Conservation (phyloP, 2,797 vertebrate genomes). For the Iguana delicatissima region DNA sequence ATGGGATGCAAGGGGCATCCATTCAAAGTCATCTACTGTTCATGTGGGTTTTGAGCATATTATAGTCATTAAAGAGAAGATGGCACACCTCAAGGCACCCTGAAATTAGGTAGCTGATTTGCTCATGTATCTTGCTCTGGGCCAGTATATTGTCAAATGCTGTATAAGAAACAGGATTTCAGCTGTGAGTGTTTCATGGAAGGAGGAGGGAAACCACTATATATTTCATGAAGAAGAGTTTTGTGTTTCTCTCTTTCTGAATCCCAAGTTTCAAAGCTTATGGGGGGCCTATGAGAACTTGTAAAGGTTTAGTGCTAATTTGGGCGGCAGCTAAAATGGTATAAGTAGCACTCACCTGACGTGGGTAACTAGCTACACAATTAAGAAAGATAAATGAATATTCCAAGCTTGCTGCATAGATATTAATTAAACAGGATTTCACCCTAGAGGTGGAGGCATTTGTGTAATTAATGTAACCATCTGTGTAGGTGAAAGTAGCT, state of each 20-base stretch:
- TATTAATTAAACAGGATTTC: conserved; percentile 44
- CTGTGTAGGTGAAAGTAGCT: conserved; percentile 30
- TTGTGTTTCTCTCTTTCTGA: not conserved
- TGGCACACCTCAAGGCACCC: not conserved
- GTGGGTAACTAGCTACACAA: conserved; percentile 16
- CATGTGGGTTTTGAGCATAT: not conserved
- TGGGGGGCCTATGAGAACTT: not conserved
- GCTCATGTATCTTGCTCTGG: conserved; percentile 17
- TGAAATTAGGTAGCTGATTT: conserved; percentile 29
- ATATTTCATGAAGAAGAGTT: conserved; percentile 1
- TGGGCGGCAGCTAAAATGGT: conserved; percentile 17
- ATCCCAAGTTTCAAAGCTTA: not conserved
- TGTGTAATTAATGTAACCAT: conserved; percentile 44
- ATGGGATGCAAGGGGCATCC: not conserved
- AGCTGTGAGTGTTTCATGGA: not conserved
- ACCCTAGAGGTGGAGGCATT: conserved; percentile 45
- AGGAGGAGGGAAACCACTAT: not conserved
- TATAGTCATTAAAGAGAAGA: not conserved
- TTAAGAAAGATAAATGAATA: conserved; percentile 48
- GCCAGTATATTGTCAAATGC: conserved; percentile 19
- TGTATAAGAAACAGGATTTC: conserved; percentile 29
- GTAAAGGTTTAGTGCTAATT: conserved; percentile 3
- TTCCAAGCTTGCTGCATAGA: conserved; percentile 14
- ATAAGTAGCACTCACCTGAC: conserved; percentile 13
- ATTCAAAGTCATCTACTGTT: conserved; percentile 9